Conservation (phyloP, 2,888 invertebrate genomes). For the Acanthoscelides obtectus region DNA sequence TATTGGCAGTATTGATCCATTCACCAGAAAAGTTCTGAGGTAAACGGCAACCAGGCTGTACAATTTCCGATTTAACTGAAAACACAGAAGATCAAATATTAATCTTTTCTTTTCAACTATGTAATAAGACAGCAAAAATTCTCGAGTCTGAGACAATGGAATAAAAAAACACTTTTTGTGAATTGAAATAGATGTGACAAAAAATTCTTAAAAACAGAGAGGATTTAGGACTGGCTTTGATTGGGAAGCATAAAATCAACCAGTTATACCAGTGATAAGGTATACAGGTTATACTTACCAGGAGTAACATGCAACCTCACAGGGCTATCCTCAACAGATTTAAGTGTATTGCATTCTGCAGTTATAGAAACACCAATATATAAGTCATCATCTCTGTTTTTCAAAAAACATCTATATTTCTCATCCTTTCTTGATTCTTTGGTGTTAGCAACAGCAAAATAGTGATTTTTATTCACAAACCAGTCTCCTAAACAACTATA, state of each 20-base stretch:
- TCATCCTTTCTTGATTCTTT: conserved; percentile 94
- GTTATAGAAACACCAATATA: conserved; percentile 91
- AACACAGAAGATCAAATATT: too few species aligned
- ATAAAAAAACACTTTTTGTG: too few species aligned
- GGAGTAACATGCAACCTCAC: conserved; percentile 83
- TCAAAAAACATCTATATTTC: conserved; percentile 89
- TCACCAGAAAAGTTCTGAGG: conserved; percentile 92
- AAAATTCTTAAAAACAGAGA: too few species aligned
- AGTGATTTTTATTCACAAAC: conserved; percentile 94
- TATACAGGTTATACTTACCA: conserved; percentile 48
- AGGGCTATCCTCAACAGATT: conserved; percentile 90
- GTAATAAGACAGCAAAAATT: too few species aligned
- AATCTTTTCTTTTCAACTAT: too few species aligned
- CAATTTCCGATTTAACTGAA: conserved; percentile 73
- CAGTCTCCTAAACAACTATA: conserved; percentile 92
- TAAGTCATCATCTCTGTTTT: conserved; percentile 90
- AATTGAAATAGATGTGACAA: too few species aligned
- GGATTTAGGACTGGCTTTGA: too few species aligned
- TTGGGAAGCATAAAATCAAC: too few species aligned
- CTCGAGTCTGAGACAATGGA: too few species aligned
- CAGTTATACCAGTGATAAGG: not conserved
- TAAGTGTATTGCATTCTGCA: conserved; percentile 87
- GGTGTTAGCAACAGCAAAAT: conserved; percentile 95
- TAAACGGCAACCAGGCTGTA: conserved; percentile 85
- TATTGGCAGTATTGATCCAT: conserved; percentile 97